phyloP scores from a whole-genome alignment of 2,888 invertebrate genomes.

The Omphaloscelis lunosa region DNA sequence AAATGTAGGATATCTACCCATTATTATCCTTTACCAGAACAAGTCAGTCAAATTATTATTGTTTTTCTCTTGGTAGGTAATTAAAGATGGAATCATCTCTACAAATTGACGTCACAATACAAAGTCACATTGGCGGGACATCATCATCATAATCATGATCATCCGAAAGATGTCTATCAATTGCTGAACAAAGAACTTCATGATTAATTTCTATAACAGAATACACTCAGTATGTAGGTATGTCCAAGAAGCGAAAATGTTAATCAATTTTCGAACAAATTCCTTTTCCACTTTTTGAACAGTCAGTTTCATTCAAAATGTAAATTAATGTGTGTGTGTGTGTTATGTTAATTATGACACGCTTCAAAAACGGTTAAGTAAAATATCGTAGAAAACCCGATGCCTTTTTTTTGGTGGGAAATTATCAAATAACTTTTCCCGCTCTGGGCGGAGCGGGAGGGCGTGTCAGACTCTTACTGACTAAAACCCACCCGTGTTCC shows the following conservation, averaged over 20 bases:
- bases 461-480: no score
- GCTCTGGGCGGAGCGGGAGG: no score
- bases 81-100: conserved; percentile 1
- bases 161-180: not conserved
- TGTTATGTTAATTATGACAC: no score
- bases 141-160: conserved; percentile 4
- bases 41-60: not conserved
- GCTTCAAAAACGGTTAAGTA: no score
- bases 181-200: not conserved
- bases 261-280: not conserved
- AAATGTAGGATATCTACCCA: not conserved
- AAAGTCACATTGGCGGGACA: not conserved
- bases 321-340: no score
- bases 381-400: no score
- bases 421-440: no score
- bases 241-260: not conserved
- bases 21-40: not conserved
- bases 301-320: not conserved
- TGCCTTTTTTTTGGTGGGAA: no score
- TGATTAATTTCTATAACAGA: not conserved
- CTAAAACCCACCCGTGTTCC: no score
- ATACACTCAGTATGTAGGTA: no score
- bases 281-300: not conserved
- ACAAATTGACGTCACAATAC: conserved; percentile 22
- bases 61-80: not conserved